A percentile compares a stretch with the other conserved stretches of the same genome.
These are phyloP conservation scores for Hippocampus abdominalis DNA, from an alignment of 2,113 vertebrate species.

Conservation along the genomic window DNA sequence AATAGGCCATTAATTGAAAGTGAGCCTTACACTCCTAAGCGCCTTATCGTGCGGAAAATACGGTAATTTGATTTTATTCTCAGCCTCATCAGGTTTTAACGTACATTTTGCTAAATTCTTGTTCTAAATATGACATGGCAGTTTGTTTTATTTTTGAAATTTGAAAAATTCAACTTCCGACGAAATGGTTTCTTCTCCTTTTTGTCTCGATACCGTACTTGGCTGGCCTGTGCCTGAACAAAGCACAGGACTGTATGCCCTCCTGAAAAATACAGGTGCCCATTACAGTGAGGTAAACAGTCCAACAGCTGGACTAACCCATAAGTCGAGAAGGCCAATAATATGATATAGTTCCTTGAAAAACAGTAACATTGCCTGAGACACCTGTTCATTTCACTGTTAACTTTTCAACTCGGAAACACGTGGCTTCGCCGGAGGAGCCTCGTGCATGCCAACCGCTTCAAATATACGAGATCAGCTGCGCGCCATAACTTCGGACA, in stretches of 20 bases:
- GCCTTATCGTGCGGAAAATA: no score
- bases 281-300: slow-evolving; percentile 43
- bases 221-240: slow-evolving; percentile 62
- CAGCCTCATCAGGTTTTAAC: no score
- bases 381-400: slow-evolving; percentile 71
- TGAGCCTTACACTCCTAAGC: no score
- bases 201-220: slow-evolving; percentile 27
- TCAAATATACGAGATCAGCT: slow-evolving; percentile 67
- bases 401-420: slow-evolving; percentile 65
- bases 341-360: slow-evolving; percentile 40
- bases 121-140: no score
- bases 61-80: neutral
- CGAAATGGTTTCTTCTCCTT: neutral
- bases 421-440: slow-evolving; percentile 61
- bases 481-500: slow-evolving; percentile 64
- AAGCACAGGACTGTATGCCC: slow-evolving; percentile 51
- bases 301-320: slow-evolving; percentile 36
- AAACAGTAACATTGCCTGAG: slow-evolving; percentile 49
- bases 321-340: slow-evolving; percentile 38
- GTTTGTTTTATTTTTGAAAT: no score
- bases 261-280: slow-evolving; percentile 48
- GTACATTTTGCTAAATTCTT: no score
- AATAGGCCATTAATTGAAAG: no score
- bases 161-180: no score
- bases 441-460: slow-evolving; percentile 55